A percentile compares a stretch with the other conserved stretches of the same genome.
phyloP scores from a whole-genome alignment of 2,113 vertebrate genomes.

The Eolophus roseicapilla region DNA sequence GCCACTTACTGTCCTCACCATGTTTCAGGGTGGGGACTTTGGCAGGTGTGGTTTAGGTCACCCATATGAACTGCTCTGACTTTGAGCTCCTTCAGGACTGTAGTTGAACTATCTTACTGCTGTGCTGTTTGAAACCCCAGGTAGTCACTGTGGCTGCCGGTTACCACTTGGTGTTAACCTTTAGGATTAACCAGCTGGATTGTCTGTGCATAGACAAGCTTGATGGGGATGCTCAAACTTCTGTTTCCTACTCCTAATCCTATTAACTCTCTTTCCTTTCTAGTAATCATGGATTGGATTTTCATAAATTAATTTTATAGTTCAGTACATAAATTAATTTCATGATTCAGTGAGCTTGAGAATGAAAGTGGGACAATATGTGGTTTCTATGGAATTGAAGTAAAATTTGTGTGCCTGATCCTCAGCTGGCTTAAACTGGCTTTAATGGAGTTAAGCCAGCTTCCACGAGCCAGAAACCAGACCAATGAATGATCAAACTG shows the following conservation, averaged over 20 bases:
- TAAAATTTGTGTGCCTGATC: slow-evolving; percentile 20
- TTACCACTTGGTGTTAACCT: background rate
- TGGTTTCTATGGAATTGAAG: slow-evolving; percentile 24
- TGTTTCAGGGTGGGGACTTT: background rate
- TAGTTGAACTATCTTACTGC: background rate
- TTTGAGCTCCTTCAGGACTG: background rate
- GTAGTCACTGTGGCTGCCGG: background rate
- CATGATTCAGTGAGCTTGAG: slow-evolving; percentile 47
- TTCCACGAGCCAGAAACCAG: background rate
- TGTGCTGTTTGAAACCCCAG: background rate
- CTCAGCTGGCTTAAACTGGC: slow-evolving; percentile 8
- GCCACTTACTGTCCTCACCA: background rate
- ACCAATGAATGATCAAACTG: background rate
- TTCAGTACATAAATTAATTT: slow-evolving; percentile 67
- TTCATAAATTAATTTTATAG: slow-evolving; percentile 68
- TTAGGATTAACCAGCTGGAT: background rate
- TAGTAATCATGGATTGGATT: slow-evolving; percentile 50
- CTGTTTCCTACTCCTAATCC: slow-evolving; percentile 54
- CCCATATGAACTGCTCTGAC: background rate
- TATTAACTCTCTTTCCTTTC: slow-evolving; percentile 52
- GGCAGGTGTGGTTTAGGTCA: background rate
- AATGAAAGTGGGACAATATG: slow-evolving; percentile 38
- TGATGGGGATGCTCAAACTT: slow-evolving; percentile 18
- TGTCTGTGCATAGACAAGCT: background rate
- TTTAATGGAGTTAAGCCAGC: background rate